Evolutionary conservation across 2,888 invertebrate species (phyloP).

Genomic region (Sisyra terminalis): DNA sequence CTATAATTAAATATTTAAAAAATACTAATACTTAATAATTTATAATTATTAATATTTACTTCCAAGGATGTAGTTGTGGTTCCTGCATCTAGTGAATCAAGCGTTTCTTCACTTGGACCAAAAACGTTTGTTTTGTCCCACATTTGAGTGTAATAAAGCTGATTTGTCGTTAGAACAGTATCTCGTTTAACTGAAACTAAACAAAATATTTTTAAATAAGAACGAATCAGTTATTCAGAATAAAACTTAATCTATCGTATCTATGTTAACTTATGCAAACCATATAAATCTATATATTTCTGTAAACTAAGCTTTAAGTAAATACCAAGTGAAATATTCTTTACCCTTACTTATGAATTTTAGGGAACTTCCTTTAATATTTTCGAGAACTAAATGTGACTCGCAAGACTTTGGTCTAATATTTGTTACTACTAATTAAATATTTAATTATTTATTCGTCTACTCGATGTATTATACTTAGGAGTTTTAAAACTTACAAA

Average conservation of each 20-base stretch:
- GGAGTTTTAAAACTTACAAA: too few species aligned
- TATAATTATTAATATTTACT: constrained; percentile 17
- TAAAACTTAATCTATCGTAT: not conserved
- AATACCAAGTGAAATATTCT: too few species aligned
- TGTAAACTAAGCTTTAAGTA: not conserved
- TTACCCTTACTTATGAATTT: too few species aligned
- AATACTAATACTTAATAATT: too few species aligned
- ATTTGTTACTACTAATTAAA: too few species aligned
- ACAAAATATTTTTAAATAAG: constrained; percentile 4
- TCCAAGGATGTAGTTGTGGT: constrained; percentile 20
- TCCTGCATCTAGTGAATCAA: constrained; percentile 25
- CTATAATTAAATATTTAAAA: constrained; percentile 25
- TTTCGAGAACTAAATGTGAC: too few species aligned
- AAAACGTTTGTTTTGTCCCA: constrained; percentile 31
- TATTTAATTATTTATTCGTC: too few species aligned
- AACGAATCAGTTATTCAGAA: constrained; percentile 5
- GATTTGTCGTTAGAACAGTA: constrained; percentile 30
- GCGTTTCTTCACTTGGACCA: constrained; percentile 20
- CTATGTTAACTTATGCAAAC: too few species aligned
- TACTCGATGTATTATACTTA: too few species aligned
- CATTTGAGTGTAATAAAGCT: constrained; percentile 35
- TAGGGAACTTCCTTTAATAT: too few species aligned
- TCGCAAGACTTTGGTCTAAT: too few species aligned
- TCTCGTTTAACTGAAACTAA: constrained; percentile 25
- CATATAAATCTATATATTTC: not conserved